Evolutionary conservation across 2,113 vertebrate species (phyloP).

Genomic region (Helogale parvula): DNA sequence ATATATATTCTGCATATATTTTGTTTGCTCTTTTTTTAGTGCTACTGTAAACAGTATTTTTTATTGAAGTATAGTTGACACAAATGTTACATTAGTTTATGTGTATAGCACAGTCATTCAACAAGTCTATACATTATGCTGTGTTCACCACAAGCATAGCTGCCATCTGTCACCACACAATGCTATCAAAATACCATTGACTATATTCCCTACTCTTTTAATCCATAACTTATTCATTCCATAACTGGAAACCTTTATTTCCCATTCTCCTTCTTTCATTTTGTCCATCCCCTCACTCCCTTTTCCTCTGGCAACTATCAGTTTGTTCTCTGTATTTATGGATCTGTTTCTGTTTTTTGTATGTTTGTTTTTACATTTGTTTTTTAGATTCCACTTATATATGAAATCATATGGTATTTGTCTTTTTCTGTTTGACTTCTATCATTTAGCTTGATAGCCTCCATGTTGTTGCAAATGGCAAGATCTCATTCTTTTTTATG

Average conservation of each 20-base stretch:
- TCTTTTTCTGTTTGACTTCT: neutral
- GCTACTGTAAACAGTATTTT: neutral
- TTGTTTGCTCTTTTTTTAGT: neutral
- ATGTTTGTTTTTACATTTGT: neutral
- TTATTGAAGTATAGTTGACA: neutral
- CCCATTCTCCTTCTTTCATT: neutral
- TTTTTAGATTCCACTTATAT: neutral
- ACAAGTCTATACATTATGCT: neutral
- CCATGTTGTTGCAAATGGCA: neutral
- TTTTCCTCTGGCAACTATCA: neutral
- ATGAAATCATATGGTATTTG: neutral
- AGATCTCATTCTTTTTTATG: neutral
- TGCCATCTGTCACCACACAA: neutral
- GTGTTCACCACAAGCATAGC: neutral
- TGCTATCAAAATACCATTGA: neutral
- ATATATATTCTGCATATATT: neutral
- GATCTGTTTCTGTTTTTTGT: neutral
- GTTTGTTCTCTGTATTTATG: neutral
- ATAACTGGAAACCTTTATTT: neutral
- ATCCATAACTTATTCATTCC: neutral
- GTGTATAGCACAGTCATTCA: neutral
- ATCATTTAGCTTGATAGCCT: neutral
- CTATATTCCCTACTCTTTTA: neutral
- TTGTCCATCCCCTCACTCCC: neutral
- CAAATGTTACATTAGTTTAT: neutral